Conservation (phyloP, 2,888 invertebrate species). For the Pseudanteris insignis region DNA sequence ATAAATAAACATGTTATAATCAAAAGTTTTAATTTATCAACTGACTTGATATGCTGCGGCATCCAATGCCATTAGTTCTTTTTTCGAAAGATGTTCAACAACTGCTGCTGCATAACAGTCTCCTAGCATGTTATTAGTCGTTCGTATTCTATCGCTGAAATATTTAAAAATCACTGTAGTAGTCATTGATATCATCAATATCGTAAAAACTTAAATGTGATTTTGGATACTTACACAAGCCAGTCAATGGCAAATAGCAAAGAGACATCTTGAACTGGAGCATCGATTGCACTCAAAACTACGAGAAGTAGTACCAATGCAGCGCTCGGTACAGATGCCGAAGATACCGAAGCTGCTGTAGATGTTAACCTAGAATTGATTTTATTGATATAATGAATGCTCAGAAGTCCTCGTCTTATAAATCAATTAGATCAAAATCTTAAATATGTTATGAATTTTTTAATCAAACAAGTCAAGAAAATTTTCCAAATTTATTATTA, state of each 20-base stretch:
- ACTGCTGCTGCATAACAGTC: constrained; percentile 89
- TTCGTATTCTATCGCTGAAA: constrained; percentile 82
- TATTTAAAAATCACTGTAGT: not conserved
- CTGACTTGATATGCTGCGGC: constrained; percentile 71
- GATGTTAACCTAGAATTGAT: constrained; percentile 74
- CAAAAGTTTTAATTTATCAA: too few relatives aligned
- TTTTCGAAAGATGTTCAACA: constrained; percentile 83
- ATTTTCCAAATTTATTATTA: too few relatives aligned
- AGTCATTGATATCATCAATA: not conserved
- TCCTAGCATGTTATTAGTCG: constrained; percentile 88
- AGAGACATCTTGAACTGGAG: constrained; percentile 83
- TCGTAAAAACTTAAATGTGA: not conserved
- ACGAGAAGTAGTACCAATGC: constrained; percentile 83
- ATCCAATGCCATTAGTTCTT: constrained; percentile 81
- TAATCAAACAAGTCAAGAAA: not conserved
- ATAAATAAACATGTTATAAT: not conserved
- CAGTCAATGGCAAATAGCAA: constrained; percentile 87
- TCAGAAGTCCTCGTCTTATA: too few relatives aligned
- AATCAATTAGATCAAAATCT: too few relatives aligned
- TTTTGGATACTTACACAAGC: constrained; percentile 79
- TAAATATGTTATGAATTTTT: too few relatives aligned
- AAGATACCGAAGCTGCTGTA: constrained; percentile 88
- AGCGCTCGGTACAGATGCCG: constrained; percentile 87
- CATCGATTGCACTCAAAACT: constrained; percentile 83
- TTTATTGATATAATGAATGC: too few relatives aligned